Base-by-base conservation (phyloP, 2,888 invertebrate genomes). In the Trachelus tabidus region DNA sequence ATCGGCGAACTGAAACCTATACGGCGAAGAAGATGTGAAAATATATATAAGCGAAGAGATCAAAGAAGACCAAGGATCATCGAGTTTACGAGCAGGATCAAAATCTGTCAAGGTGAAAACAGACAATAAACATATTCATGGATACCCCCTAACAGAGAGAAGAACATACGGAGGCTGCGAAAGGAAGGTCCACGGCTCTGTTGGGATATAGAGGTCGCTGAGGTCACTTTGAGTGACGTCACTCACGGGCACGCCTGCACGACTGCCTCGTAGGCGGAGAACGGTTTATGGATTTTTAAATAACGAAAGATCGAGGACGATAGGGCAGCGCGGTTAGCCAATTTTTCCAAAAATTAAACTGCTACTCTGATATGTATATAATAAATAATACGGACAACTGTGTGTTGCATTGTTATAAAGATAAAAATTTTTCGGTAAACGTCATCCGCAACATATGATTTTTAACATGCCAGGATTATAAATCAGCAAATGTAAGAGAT, bases 171-270 rank as follows among this genome's bases (percentile, higher is more conserved):
- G 35, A 73, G 73, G 12, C 23, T 73, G 30, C 73, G 69, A 76
- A 33, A 34, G 71, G 77, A 79, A 35, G 78, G 77, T 77, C 81
- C 81, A 68, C 69, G 31, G 75, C 68, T 75, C 73, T 73, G 75
- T 69, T 79, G 73, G 76, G 69, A 78, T 75, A 78, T 79, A 81
- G 81, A 82, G 81, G 80, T 83, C 80, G 82, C 80, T 84, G 83
- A 84, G 82, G 83, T 84, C 82, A 79, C 40, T 69, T 73, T 33
- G 69, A 71, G 68, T 82, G 84, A 83, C 82, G 81, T 84, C 83
- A 83, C 76, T 74, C 69, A 80, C 73, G 37, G 81, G 77, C 83
- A 81, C 82, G 78, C 82, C 80, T 82, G 56, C 56, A 56, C 56
- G 56, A 56, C 79, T 80, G 75, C 75, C 68, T 73, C 75, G 82